These are phyloP conservation scores for Drosophila suboccidentalis DNA, from an alignment of 2,888 invertebrate genomes.

Conservation along the genomic window DNA sequence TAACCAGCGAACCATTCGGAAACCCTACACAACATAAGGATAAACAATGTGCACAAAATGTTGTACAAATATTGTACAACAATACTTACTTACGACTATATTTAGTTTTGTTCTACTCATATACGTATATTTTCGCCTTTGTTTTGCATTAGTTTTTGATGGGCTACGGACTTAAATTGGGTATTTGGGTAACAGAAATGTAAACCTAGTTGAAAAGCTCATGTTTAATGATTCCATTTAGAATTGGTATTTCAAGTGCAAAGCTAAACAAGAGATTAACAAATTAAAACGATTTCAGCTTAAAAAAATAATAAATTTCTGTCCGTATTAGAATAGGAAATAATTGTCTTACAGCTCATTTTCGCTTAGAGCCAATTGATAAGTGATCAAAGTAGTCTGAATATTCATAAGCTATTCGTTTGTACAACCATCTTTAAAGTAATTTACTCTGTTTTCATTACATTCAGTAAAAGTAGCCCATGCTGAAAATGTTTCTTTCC, in stretches of 20 bases:
- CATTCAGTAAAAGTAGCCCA: slow-evolving; percentile 9
- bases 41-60: slow-evolving; percentile 68
- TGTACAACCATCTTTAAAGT: slow-evolving; percentile 36
- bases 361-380: slow-evolving; percentile 20
- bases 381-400: slow-evolving; percentile 12
- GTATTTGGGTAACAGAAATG: slow-evolving; percentile 13
- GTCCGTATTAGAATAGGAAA: no score
- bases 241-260: not conserved
- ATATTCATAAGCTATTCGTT: slow-evolving; percentile 48
- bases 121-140: slow-evolving; percentile 14
- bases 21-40: slow-evolving; percentile 39
- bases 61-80: slow-evolving; percentile 65
- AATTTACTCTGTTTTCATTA: slow-evolving; percentile 28
- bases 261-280: not conserved
- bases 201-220: slow-evolving; percentile 7
- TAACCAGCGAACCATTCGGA: slow-evolving; percentile 34
- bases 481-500: slow-evolving; percentile 5
- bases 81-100: slow-evolving; percentile 43
- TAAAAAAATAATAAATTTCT: not conserved
- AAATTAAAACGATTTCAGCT: no score
- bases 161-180: slow-evolving; percentile 23
- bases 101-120: slow-evolving; percentile 41
- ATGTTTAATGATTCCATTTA: slow-evolving; percentile 8
- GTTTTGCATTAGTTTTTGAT: slow-evolving; percentile 7
- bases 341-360: not conserved